phyloP scores from a whole-genome alignment of 2,113 vertebrate species.

The Cheirogaleus medius region DNA sequence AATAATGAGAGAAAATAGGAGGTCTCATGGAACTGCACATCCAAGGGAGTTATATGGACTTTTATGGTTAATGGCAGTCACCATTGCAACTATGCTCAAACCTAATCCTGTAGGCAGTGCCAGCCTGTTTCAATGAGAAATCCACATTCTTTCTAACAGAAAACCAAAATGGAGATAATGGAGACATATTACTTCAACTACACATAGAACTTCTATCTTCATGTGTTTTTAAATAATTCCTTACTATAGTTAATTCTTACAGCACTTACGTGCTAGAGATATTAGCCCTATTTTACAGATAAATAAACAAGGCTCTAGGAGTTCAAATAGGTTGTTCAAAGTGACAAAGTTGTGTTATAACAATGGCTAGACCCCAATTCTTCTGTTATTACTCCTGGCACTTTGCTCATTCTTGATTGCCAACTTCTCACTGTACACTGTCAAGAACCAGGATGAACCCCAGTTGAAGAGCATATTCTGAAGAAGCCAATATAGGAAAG shows the following conservation, averaged over 20 bases:
- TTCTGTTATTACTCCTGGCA: neutral
- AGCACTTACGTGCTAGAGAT: neutral
- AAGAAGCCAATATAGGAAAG: neutral
- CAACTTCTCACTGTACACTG: neutral
- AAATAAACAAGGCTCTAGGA: neutral
- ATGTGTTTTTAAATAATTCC: neutral
- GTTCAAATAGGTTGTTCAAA: neutral
- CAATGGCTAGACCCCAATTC: neutral
- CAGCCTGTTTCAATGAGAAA: neutral
- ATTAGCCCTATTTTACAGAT: neutral
- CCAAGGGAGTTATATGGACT: neutral
- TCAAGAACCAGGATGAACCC: neutral
- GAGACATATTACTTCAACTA: neutral
- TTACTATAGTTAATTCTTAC: neutral
- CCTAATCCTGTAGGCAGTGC: neutral
- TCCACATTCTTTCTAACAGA: neutral
- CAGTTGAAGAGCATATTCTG: neutral
- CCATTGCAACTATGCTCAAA: neutral
- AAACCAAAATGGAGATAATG: neutral
- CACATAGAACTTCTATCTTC: neutral
- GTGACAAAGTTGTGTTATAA: neutral
- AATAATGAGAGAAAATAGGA: conserved; percentile 37
- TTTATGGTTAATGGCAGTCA: neutral
- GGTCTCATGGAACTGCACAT: neutral
- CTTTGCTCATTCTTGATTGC: neutral